phyloP scores from a whole-genome alignment of 1,140 invertebrate species.

The Tribolium madens region DNA sequence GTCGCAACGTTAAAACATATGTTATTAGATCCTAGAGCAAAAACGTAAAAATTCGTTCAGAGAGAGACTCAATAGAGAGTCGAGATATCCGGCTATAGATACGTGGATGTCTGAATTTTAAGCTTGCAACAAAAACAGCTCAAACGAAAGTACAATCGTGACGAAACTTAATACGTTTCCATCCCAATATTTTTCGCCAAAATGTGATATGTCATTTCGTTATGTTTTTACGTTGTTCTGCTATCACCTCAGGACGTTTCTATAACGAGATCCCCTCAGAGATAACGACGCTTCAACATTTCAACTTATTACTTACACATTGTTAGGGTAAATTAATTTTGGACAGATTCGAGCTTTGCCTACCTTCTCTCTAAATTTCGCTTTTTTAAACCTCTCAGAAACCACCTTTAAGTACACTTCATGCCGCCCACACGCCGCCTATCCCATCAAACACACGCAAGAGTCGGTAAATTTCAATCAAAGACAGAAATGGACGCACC shows the following conservation, averaged over 20 bases:
- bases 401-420: background rate
- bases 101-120: slow-evolving; percentile 43
- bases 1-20: background rate
- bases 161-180: slow-evolving; percentile 47
- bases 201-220: slow-evolving; percentile 45
- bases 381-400: slow-evolving; percentile 2
- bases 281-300: slow-evolving; percentile 33
- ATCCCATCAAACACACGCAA: slow-evolving; percentile 9
- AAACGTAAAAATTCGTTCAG: slow-evolving; percentile 36
- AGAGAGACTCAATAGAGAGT: slow-evolving; percentile 41
- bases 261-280: slow-evolving; percentile 38
- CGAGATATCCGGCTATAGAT: slow-evolving; percentile 32
- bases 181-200: slow-evolving; percentile 44
- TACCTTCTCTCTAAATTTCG: slow-evolving; percentile 16
- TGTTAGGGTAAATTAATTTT: slow-evolving; percentile 33
- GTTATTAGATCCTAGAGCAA: background rate
- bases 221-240: slow-evolving; percentile 44
- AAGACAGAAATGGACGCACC: background rate
- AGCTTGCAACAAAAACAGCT: slow-evolving; percentile 41
- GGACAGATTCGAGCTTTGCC: background rate
- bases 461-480: background rate
- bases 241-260: slow-evolving; percentile 33
- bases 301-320: slow-evolving; percentile 33
- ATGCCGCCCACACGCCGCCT: slow-evolving; percentile 7
- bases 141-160: slow-evolving; percentile 44